Evolutionary conservation across 1,140 invertebrate species (phyloP), one percentile per base, ranked within the genome.

Genomic region (Medauroidea extradentata): DNA sequence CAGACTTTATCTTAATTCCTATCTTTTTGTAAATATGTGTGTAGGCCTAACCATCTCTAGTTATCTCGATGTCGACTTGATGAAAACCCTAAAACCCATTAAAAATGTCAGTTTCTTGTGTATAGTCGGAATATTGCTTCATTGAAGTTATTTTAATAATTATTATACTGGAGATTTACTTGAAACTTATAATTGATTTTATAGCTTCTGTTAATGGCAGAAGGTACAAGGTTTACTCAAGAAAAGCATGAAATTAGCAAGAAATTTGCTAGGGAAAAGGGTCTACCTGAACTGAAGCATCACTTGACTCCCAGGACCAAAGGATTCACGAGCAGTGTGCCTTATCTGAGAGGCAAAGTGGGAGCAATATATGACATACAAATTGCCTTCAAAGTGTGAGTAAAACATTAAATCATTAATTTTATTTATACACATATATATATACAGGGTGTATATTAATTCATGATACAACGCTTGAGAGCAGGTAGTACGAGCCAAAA

Each of bases 231-330:
- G 27, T 96, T 94, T 65, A 97, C 94, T 0, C 74, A 82, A 53
- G 83, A 86, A 64, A 98, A 98, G 72, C 89, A 94, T 68, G 84
- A 88, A 73, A 88, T 87, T 0, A 94, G 93, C 62, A 79, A 93
- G 66, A 89, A 91, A 65, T 94, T 96, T 73, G 93, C 94, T 0
- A 81, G 83, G 67, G 85, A 94, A 66, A 90, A 91, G 64, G 90
- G 91, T 64, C 81, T 97, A 63, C 87, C 91, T 3, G 73, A 85
- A 64, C 78, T 97, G 25, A 93, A 95, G 66, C 86, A 97, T 71
- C 94, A 96, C 76, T 79, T 98, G 27, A 86, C 92, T 29, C 96
- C 96, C n/a, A 80, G 95, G 50, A 93, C 93, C 3, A 91, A 89
- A 74, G 96, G 96, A 11, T 98, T 98, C 71, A 85, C 82, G 1